Conservation (phyloP, 2,113 vertebrate genomes). For the Scatophagus argus region DNA sequence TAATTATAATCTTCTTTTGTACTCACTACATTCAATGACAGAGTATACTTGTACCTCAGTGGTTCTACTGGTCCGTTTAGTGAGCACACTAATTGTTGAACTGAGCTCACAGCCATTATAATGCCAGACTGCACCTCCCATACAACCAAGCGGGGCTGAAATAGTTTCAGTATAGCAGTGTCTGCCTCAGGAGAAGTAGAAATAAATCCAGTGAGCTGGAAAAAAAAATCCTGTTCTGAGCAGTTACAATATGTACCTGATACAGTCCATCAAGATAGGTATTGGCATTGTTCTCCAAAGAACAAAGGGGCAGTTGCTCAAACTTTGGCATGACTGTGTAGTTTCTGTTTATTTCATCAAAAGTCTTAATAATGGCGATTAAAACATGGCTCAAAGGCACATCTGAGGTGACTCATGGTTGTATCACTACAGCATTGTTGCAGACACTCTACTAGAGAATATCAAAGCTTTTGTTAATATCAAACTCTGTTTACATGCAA, state of each 20-base stretch:
- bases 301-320: not conserved
- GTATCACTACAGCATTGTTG: not conserved
- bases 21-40: slow-evolving; percentile 33
- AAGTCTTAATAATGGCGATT: slow-evolving; percentile 16
- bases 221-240: slow-evolving; percentile 11
- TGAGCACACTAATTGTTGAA: slow-evolving; percentile 60
- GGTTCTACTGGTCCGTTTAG: slow-evolving; percentile 34
- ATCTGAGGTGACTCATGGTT: slow-evolving; percentile 1
- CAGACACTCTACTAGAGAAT: not conserved
- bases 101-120: slow-evolving; percentile 23
- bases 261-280: slow-evolving; percentile 16
- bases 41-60: slow-evolving; percentile 43
- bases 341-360: slow-evolving; percentile 5
- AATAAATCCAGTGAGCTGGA: slow-evolving; percentile 47
- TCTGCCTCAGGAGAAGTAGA: slow-evolving; percentile 40
- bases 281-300: slow-evolving; percentile 9
- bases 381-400: slow-evolving; percentile 14
- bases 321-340: not conserved
- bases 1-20: slow-evolving; percentile 8
- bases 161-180: slow-evolving; percentile 17
- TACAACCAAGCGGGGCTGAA: slow-evolving; percentile 40
- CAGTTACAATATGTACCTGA: slow-evolving; percentile 28
- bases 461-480: slow-evolving; percentile 1
- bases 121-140: slow-evolving; percentile 34
- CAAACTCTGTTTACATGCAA: not conserved